Percentiles rank a stretch among this genome's conserved stretches.
phyloP scores from a whole-genome alignment of 1,140 invertebrate genomes.

The Mylabris phalerata region DNA sequence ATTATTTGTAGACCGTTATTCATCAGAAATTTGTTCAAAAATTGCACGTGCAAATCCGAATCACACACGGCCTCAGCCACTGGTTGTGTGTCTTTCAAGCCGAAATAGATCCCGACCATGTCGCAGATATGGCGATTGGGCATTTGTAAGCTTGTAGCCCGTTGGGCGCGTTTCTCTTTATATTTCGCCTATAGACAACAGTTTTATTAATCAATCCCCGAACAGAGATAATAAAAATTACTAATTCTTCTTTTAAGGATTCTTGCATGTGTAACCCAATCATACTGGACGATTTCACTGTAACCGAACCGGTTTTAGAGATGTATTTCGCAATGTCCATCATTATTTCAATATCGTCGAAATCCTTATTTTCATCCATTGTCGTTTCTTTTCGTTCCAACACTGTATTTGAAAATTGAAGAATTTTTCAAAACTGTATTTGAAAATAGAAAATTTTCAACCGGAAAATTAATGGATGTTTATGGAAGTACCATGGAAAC shows the following conservation, averaged over 20 bases:
- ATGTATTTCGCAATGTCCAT: slow-evolving; percentile 25
- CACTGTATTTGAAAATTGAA: too few species aligned
- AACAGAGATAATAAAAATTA: slow-evolving; percentile 8
- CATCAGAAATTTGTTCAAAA: slow-evolving; percentile 48
- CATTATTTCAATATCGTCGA: slow-evolving; percentile 16
- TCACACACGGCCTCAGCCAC: slow-evolving; percentile 60
- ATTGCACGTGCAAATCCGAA: slow-evolving; percentile 50
- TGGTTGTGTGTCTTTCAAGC: slow-evolving; percentile 45
- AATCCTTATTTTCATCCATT: too few species aligned
- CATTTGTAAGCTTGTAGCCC: slow-evolving; percentile 46
- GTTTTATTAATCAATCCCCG: neutral
- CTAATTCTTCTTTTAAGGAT: slow-evolving; percentile 25
- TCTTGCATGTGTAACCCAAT: slow-evolving; percentile 27
- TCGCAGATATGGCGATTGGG: slow-evolving; percentile 58
- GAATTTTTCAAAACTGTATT: too few species aligned
- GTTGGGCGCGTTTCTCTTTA: slow-evolving; percentile 33
- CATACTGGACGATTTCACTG: slow-evolving; percentile 13
- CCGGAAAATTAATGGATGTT: too few species aligned
- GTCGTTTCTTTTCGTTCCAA: too few species aligned
- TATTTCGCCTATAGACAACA: slow-evolving; percentile 26
- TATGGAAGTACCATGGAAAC: too few species aligned
- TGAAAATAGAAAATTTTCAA: too few species aligned
- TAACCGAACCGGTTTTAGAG: slow-evolving; percentile 14
- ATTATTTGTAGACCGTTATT: slow-evolving; percentile 43
- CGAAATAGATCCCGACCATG: slow-evolving; percentile 51